Base-by-base conservation (phyloP, 1,140 invertebrate genomes). In the Camponotus pennsylvanicus region DNA sequence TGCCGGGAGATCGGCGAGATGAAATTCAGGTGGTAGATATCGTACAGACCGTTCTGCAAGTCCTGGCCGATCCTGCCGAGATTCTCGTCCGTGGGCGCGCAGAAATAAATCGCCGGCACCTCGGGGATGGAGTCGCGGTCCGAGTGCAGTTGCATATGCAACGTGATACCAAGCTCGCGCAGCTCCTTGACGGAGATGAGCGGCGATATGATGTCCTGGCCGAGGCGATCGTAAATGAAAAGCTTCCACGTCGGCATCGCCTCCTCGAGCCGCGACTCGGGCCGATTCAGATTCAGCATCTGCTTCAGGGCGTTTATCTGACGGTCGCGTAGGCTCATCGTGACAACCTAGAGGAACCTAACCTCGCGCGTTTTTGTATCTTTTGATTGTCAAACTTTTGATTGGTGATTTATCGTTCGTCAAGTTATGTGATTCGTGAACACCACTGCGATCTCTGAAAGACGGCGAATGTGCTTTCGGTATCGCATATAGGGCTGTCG, bases 71-170 rank as follows among this genome's bases (percentile, higher is more conserved):
- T 99, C 90, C 99, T 96, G 61, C 97, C 97, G 40, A 99, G 96
- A 96, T 99, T 99, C 94, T 99, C 99, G 93, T 99, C 98, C 45
- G 97, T 98, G n/a, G 99, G 99, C 89, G 98, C 96, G 95, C 99
- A 99, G 94, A 99, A 99, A 95, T 99, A 99, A 67, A 99, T 97
- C 11, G 98, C 99, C 87, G 99, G 99, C 18, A 99, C 99, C 96
- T 99, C 99, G 5, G 99, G 99, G 91, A 99, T 99, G 8, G 98
- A 96, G 95, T 99, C 99, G 89, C 99, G 96, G 92, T 99, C 98
- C 6, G 98, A 98, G 95, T 99, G 98, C 42, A 99, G 95, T 95
- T 98, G 97, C 98, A 99, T 97, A 96, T 99, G 99, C 77, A 99
- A 96, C 66, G 99, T 99, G 18, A 99, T 98, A 85, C 99, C 99